Evolutionary conservation across 1,140 invertebrate genomes (phyloP).

Genomic region (Drosophila navojoa): DNA sequence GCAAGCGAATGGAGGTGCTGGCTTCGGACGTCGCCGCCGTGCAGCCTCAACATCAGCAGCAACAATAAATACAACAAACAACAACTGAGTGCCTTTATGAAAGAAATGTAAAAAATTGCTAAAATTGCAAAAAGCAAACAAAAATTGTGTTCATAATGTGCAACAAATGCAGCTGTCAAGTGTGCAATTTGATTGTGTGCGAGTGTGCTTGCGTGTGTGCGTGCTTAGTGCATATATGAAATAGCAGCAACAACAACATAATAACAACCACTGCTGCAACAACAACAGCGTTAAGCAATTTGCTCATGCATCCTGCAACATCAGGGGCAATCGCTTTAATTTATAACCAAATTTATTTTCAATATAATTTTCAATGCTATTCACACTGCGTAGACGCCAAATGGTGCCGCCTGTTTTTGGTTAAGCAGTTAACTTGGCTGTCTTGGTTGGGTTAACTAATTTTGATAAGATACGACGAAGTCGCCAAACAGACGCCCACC

Average conservation of each 20-base stretch:
- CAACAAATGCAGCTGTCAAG: conserved; percentile 71
- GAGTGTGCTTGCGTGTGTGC: conserved; percentile 11
- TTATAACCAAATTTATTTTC: conserved; percentile 1
- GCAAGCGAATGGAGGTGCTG: conserved; percentile 79
- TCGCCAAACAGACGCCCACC: conserved; percentile 45
- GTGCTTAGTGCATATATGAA: conserved; percentile 39
- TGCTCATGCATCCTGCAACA: conserved; percentile 64
- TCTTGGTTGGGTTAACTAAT: conserved; percentile 57
- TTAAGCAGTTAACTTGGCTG: conserved; percentile 33
- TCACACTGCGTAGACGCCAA: conserved; percentile 28
- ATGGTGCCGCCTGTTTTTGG: conserved; percentile 11
- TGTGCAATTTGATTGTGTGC: conserved; percentile 31
- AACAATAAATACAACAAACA: conserved; percentile 36
- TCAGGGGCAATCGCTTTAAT: conserved; percentile 9
- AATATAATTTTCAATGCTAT: conserved; percentile 44
- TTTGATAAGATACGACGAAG: conserved; percentile 65
- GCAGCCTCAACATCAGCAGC: conserved; percentile 52
- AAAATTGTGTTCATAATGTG: conserved; percentile 59
- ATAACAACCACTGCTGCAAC: not conserved
- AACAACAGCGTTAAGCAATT: conserved; percentile 11
- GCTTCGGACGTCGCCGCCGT: conserved; percentile 69
- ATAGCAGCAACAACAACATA: conserved; percentile 14
- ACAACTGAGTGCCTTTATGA: conserved; percentile 61
- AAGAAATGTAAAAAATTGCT: conserved; percentile 54
- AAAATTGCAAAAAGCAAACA: conserved; percentile 23